Conservation (phyloP, 2,113 vertebrate species). For the Cololabis saira region DNA sequence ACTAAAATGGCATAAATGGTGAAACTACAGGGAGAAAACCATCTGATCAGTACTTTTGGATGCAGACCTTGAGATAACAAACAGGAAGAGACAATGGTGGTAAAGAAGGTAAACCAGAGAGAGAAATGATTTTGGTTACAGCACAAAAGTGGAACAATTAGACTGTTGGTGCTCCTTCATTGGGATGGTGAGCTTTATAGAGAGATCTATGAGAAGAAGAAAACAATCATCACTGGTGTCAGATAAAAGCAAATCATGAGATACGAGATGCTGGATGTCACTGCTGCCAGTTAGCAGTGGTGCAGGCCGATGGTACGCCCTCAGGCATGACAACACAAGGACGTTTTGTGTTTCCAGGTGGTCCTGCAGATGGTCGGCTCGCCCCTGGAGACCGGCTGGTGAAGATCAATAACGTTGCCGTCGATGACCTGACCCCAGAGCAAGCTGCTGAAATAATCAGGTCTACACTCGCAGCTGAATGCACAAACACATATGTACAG, state of each 20-base stretch:
- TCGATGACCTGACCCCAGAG: slow-evolving; percentile 86
- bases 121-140: neutral
- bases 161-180: neutral
- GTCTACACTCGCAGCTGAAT: slow-evolving; percentile 64
- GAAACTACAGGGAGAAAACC: neutral
- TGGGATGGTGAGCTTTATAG: neutral
- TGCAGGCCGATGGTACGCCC: slow-evolving; percentile 14
- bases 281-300: slow-evolving; percentile 5
- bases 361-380: slow-evolving; percentile 92
- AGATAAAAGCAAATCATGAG: slow-evolving; percentile 46
- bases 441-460: slow-evolving; percentile 89
- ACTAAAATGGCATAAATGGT: no score
- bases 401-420: slow-evolving; percentile 85
- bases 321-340: slow-evolving; percentile 46
- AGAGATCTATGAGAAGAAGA: neutral
- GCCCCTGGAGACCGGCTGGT: slow-evolving; percentile 91
- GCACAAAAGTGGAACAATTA: neutral
- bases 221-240: slow-evolving; percentile 18
- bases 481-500: slow-evolving; percentile 7
- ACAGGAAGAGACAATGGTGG: neutral
- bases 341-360: slow-evolving; percentile 81
- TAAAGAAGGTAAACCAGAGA: neutral
- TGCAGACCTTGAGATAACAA: neutral
- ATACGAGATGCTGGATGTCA: slow-evolving; percentile 26
- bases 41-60: neutral